Percentiles rank a stretch among this genome's conserved stretches.
These are phyloP conservation scores for Pelosia muscerda DNA, from an alignment of 2,888 invertebrate species.

Conservation along the genomic window DNA sequence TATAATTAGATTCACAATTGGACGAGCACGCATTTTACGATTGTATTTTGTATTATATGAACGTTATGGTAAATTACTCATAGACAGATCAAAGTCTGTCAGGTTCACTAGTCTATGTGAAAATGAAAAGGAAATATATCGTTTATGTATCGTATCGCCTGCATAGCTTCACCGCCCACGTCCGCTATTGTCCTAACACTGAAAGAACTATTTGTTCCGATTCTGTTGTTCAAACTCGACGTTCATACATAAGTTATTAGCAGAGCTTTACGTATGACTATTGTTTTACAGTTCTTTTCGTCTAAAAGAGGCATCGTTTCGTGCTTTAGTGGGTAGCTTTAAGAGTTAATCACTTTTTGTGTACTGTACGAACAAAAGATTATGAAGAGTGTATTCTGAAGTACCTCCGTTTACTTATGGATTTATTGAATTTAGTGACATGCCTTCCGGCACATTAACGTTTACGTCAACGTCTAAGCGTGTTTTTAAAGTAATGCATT, in stretches of 20 bases:
- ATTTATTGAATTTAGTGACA: not conserved
- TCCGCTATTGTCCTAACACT: conserved; percentile 51
- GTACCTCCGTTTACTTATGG: not conserved
- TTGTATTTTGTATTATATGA: not conserved
- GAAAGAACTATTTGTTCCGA: conserved; percentile 58
- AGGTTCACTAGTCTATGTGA: too few species aligned
- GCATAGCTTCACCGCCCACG: conserved; percentile 45
- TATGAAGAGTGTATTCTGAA: not conserved
- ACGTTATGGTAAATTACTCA: too few species aligned
- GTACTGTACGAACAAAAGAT: conserved; percentile 1
- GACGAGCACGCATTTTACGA: too few species aligned
- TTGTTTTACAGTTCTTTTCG: conserved; percentile 9
- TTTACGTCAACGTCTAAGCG: not conserved
- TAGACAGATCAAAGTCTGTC: too few species aligned
- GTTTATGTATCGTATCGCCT: conserved; percentile 38
- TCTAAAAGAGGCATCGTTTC: conserved; percentile 9
- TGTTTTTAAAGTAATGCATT: not conserved
- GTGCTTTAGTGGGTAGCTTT: conserved; percentile 7
- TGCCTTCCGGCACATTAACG: not conserved
- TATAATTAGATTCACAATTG: too few species aligned
- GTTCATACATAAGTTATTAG: conserved; percentile 55
- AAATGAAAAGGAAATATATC: conserved; percentile 5
- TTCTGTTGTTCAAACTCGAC: conserved; percentile 43
- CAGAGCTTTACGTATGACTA: conserved; percentile 22
- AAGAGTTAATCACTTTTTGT: not conserved